A percentile compares a stretch with the other conserved stretches of the same genome.
These are phyloP conservation scores for Pemphredon lugubris DNA, from an alignment of 2,888 invertebrate species.

Conservation along the genomic window DNA sequence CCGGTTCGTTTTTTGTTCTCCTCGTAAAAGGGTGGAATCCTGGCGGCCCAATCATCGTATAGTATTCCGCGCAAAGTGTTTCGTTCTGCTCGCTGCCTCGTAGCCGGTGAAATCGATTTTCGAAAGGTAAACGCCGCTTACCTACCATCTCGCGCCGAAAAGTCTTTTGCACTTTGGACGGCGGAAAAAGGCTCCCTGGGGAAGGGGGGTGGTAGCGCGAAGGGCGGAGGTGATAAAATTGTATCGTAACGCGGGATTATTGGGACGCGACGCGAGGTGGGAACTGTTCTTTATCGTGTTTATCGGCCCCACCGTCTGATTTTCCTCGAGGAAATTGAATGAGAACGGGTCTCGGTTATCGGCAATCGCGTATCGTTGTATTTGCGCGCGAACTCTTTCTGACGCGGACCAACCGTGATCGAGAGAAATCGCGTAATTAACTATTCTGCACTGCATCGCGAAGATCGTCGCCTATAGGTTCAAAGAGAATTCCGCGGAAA, in stretches of 20 bases:
- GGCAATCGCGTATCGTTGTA: no score
- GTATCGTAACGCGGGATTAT: conserved; percentile 19
- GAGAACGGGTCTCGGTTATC: no score
- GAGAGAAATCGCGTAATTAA: no score
- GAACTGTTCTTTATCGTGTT: conserved; percentile 13
- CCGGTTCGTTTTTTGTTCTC: conserved; percentile 9
- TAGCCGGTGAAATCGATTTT: conserved; percentile 22
- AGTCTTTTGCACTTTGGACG: conserved; percentile 1
- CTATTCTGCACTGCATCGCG: no score
- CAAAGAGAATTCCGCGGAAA: no score
- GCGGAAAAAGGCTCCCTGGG: background rate
- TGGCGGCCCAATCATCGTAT: conserved; percentile 10
- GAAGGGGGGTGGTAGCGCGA: no score
- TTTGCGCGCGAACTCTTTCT: no score
- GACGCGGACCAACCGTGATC: no score
- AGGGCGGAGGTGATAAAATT: conserved; percentile 6
- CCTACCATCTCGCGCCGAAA: conserved; percentile 1
- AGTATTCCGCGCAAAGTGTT: conserved; percentile 13
- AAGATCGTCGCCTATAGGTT: no score
- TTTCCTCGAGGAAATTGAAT: background rate
- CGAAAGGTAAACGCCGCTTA: conserved; percentile 13
- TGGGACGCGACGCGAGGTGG: conserved; percentile 3
- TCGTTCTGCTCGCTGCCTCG: conserved; percentile 1
- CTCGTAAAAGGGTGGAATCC: conserved; percentile 13
- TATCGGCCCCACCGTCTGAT: conserved; percentile 7